phyloP scores from a whole-genome alignment of 2,113 vertebrate species.

The Mirounga angustirostris region DNA sequence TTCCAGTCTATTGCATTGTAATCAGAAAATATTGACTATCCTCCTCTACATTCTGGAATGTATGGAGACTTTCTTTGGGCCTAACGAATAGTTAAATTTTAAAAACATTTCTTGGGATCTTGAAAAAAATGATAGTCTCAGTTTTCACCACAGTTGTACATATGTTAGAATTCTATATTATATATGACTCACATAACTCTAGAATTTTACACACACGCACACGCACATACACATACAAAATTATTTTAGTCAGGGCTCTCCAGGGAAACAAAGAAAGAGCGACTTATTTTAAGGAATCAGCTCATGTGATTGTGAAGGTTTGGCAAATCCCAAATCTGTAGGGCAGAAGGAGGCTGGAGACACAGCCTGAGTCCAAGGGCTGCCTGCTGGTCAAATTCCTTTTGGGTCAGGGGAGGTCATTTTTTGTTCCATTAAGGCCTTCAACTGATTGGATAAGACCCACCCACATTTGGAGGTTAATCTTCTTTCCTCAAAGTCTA shows the following conservation, averaged over 20 bases:
- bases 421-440: neutral
- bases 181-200: neutral
- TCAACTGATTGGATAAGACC: neutral
- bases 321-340: neutral
- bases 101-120: neutral
- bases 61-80: neutral
- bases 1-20: neutral
- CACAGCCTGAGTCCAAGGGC: neutral
- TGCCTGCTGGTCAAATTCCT: neutral
- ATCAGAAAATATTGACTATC: neutral
- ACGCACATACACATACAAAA: neutral
- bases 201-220: neutral
- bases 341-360: neutral
- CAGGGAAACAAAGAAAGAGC: neutral
- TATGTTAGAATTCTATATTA: conserved; percentile 6
- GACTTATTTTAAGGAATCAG: neutral
- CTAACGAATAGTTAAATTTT: neutral
- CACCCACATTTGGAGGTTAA: neutral
- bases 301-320: neutral
- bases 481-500: neutral
- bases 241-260: neutral
- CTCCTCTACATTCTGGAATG: neutral
- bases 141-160: neutral
- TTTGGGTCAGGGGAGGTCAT: neutral
- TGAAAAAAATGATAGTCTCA: neutral